Base-by-base conservation (phyloP, 1,140 invertebrate species). In the Eciton burchellii region DNA sequence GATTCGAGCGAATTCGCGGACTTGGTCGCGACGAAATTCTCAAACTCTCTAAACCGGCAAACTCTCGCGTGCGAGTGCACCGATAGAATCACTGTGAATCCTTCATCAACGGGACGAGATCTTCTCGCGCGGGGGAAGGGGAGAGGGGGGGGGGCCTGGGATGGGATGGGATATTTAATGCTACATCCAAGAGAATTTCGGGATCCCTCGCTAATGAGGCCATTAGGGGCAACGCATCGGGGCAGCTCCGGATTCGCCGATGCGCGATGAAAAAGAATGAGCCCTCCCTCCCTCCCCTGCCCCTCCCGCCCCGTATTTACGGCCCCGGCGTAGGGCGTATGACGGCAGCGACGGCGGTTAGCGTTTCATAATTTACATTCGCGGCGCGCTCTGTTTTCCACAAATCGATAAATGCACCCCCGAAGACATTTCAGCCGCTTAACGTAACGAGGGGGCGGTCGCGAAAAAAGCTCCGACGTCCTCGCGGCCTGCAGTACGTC, bases 311-410 rank as follows among this genome's bases (percentile, higher is more conserved):
- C n/a, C n/a, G n/a, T 70, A 19, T 70, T 19, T 70, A 54, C 52
- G 35, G 2, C 35, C 35, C n/a, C 19, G 29, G n/a, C 19, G 21
- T 9, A 26, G 41, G 57, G 9, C 9, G 35, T 26, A 54, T 41
- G 19, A 54, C 21, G 6, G 14, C 19, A 43, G 29, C 24, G 5
- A 26, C 21, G 29, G 35, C 35, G 59, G 16, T 76, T 76, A n/a
- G 43, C 6, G 11, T 65, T 63, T 49, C 54, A 60, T 60, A 73
- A 73, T 63, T 76, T 41, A 77, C 35, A 77, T 41, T 66, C 41
- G 19, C 26, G 24, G 16, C 47, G 29, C 47, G 29, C 41, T 52
- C 19, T 4, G 29, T 54, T 52, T 52, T 54, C 11, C 29, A 12
- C 16, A 43, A 79, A 79, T 79, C 63, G 8, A 79, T 56, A 68